Base-by-base conservation (phyloP, 2,797 vertebrate genomes). In the Hyperoplus lanceolatus region DNA sequence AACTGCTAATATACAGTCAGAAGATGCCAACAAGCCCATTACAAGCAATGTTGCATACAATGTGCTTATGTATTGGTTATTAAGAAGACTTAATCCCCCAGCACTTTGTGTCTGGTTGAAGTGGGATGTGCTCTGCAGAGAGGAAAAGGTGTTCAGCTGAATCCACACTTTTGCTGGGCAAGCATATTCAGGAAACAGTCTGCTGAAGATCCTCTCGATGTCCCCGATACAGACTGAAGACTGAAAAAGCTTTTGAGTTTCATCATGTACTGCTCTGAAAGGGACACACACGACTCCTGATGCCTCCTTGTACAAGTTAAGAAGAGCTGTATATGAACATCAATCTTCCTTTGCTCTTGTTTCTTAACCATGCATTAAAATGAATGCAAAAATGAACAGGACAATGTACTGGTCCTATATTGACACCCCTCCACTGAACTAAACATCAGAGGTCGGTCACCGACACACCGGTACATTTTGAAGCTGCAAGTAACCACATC, bases 11-110 rank as follows among this genome's bases (percentile, higher is more conserved):
- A 29, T 7, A 11, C 2, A 74, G 64, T 67, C 62, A 78, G 53
- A 51, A 64, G 46, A 72, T 64, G 65, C 36, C 80, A 86, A 86
- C 58, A 67, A 67, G 68, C 56, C 12, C 60, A 77, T 43, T 48
- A 74, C 29, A 43, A 79, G 38, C 18, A 7, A 39, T 4, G 41
- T 7, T 57, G 49, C 36, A 50, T 41, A 46, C 36, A 79, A 67
- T 21, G 16, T 64, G 56, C 72, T 66, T 50, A 77, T 61, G 60
- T 64, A 77, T 71, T 50, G 66, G 66, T 82, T 62, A 81, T 84
- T 84, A 81, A 72, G 83, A 84, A 83, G 57, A 49, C 51, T 79
- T 75, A 81, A 88, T 83, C 68, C 39, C 29, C 60, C 49, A 42
- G 38, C 61, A 72, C 21, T 73, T 67, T 15, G 56, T 54, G 50